These are phyloP conservation scores for Calvadosia cruxmelitensis DNA, from an alignment of 30 jellyfish, hydroid and myxozoan species.

Conservation along the genomic window DNA sequence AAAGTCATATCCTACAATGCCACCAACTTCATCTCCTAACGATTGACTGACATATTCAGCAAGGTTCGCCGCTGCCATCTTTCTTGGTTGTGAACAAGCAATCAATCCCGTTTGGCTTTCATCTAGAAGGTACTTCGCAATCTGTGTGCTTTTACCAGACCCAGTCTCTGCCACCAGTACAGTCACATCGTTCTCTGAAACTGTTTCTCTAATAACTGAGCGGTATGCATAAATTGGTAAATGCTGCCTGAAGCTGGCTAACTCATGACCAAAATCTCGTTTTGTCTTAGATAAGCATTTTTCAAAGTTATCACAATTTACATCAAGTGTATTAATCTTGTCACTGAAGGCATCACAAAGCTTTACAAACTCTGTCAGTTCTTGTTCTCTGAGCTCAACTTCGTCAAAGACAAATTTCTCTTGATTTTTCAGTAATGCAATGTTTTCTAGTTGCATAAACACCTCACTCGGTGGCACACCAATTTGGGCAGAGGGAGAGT, in stretches of 20 bases:
- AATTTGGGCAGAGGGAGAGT: no score
- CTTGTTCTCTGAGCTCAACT: background rate
- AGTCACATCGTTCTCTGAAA: slow-evolving; percentile 28
- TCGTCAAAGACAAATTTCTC: no score
- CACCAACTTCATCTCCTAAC: slow-evolving; percentile 31
- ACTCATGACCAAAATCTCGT: background rate
- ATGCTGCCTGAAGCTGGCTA: slow-evolving; percentile 7
- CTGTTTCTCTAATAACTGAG: slow-evolving; percentile 13
- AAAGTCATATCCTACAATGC: slow-evolving; percentile 38
- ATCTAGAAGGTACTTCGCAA: slow-evolving; percentile 44
- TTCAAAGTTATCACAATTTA: no score
- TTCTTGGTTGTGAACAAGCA: slow-evolving; percentile 67
- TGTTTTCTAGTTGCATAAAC: no score
- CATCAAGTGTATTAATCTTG: background rate
- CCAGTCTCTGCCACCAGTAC: slow-evolving; percentile 75
- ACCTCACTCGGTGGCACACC: no score
- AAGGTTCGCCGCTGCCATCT: slow-evolving; percentile 59
- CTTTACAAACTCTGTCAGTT: background rate
- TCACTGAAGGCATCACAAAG: background rate
- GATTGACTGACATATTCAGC: slow-evolving; percentile 38
- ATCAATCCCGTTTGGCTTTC: slow-evolving; percentile 3
- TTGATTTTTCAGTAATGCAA: no score
- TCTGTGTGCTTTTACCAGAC: slow-evolving; percentile 78
- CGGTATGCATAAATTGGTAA: slow-evolving; percentile 50
- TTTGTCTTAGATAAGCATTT: no score